These are phyloP conservation scores for Siniperca obscura DNA, from an alignment of 2,797 vertebrate genomes.

Conservation along the genomic window DNA sequence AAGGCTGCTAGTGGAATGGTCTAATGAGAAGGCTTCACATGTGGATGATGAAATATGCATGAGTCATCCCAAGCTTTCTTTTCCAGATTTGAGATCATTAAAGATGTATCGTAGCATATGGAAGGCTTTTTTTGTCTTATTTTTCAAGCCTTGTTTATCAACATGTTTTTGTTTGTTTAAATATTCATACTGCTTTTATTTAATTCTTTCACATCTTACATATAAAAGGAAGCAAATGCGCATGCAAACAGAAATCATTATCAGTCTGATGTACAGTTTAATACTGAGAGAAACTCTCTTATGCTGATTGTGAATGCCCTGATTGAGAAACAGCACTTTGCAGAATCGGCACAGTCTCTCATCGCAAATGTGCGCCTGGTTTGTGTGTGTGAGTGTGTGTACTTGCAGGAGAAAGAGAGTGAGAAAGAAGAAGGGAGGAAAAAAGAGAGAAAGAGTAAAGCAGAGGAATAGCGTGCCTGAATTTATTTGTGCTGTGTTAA, in stretches of 20 bases:
- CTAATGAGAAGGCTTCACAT: conserved; percentile 88
- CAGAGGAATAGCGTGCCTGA: conserved; percentile 25
- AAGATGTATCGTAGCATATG: conserved; percentile 91
- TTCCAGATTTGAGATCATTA: conserved; percentile 90
- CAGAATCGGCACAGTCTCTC: conserved; percentile 67
- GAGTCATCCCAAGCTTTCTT: conserved; percentile 88
- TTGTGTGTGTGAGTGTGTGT: conserved; percentile 44
- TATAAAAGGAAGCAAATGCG: conserved; percentile 89
- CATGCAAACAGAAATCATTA: conserved; percentile 88
- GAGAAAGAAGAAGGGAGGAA: conserved; percentile 17
- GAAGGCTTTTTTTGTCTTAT: conserved; percentile 88
- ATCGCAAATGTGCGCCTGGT: conserved; percentile 55
- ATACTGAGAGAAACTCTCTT: conserved; percentile 82
- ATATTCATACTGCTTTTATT: conserved; percentile 91
- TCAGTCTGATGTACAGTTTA: conserved; percentile 87
- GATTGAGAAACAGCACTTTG: conserved; percentile 84
- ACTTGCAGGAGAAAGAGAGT: conserved; percentile 32
- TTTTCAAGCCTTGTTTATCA: conserved; percentile 91
- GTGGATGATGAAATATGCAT: conserved; percentile 91
- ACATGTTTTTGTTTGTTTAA: conserved; percentile 92
- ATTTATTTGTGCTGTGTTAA: conserved; percentile 48
- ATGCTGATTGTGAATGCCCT: conserved; percentile 87
- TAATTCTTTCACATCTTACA: conserved; percentile 91
- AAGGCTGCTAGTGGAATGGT: conserved; percentile 79
- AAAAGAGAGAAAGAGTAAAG: conserved; percentile 29